Conservation (phyloP, 2,797 vertebrate genomes). For the Rhincodon typus region DNA sequence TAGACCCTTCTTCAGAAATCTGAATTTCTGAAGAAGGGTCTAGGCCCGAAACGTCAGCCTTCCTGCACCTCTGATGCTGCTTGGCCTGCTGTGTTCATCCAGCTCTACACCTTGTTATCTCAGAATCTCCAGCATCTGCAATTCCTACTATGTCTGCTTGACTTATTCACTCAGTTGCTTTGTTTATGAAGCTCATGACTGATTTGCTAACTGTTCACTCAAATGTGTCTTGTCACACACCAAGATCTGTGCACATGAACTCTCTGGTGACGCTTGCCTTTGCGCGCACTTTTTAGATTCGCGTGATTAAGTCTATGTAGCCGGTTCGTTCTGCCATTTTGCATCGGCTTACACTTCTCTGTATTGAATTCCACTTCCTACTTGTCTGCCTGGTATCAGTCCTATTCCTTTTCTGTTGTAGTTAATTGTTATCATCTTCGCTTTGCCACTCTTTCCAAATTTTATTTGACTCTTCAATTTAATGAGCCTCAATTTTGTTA, state of each 20-base stretch:
- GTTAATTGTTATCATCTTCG: neutral
- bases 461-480: neutral
- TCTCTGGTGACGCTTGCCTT: neutral
- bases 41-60: too few species aligned
- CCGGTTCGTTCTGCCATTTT: neutral
- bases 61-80: too few species aligned
- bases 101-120: too few species aligned
- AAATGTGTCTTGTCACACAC: neutral
- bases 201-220: neutral
- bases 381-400: neutral
- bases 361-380: neutral
- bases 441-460: neutral
- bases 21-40: too few species aligned
- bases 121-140: too few species aligned
- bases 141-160: too few species aligned
- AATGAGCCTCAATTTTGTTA: neutral
- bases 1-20: too few species aligned
- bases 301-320: too few species aligned
- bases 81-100: too few species aligned
- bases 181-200: neutral
- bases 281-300: neutral
- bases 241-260: neutral
- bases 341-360: neutral
- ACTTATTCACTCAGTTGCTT: too few species aligned
- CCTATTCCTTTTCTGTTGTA: neutral